Evolutionary conservation across 2,888 invertebrate species (phyloP), one percentile per base, ranked within the genome.

Genomic region (Agrenia bidenticulata): DNA sequence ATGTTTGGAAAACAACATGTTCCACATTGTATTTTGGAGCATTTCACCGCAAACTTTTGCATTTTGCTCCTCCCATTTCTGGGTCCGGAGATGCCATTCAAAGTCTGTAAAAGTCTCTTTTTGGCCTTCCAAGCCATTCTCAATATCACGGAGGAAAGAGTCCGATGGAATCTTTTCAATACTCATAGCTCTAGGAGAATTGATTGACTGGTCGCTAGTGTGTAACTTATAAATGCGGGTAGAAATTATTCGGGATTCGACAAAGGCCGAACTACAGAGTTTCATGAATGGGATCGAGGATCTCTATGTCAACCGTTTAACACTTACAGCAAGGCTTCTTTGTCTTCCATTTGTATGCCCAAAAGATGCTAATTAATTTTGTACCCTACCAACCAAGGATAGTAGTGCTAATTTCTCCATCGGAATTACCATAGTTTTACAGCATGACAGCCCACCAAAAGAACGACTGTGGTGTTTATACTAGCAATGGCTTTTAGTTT

Each of bases 21-120:
- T 57, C 69, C 69, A 69, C n/a, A 69, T 58, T 9, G 57, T 56
- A 32, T 66, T 66, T 23, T 63, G 45, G 17, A 63, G 54, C 57
- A 69, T 66, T 58, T 69, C 63, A 1, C 4, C 15, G 5, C 63
- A 17, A 56, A 56, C 56, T 39, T 23, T n/a, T 21, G 55, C 39
- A 2, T 60, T 58, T 15, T 63, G 64, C 39, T 65, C 62, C 9
- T 69, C 69, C 69, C 69, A 69, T 32, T 66, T 56, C 5, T 24
- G 15, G 7, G 11, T 23, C 13, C 62, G 60, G n/a, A 53, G 50
- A 19, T 61, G 39, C 63, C 63, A 69, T n/a, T 69, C 69, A 5
- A 53, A 45, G 49, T 69, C 69, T 4, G 63, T 65, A 9, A 69
- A 24, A 2, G 51, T 32, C 5, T 32, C 32, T 32, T 32, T 21